Evolutionary conservation across 2,888 invertebrate species (phyloP), one percentile per base, ranked within the genome.

Genomic region (Toxonevra muliebris): DNA sequence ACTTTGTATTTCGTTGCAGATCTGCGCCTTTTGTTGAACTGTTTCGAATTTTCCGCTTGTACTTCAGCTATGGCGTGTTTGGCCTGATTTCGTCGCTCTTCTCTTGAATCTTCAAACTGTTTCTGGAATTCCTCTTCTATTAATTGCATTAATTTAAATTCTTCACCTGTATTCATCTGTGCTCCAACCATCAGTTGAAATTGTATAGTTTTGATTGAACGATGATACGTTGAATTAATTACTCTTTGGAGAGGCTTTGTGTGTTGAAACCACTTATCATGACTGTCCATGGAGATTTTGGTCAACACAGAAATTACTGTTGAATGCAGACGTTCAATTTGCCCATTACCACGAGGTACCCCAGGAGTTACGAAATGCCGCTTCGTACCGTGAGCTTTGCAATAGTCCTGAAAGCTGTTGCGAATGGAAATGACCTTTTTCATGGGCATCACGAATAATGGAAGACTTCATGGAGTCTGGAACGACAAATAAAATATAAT

Each of bases 171-270:
- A 54, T 40, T 17, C 62, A 62, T 62, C 15, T 52, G 13, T 42
- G 42, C 42, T 17, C 62, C 62, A 15, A 62, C 13, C 43, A 54
- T n/a, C 42, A 62, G 19, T 10, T 62, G 20, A 53, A 62, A 62
- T 15, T 20, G 17, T n/a, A 42, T 59, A 3, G 42, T 13, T 42
- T n/a, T 59, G 42, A 17, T 30, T 2, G 30, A 41, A n/a, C 17
- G 42, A 7, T 43, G n/a, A n/a, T n/a, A 54, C 2, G 54, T 19
- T 19, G 54, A 17, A 19, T 54, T 54, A 2, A 57, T 57, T 4
- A 57, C 15, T 57, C 30, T 57, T 40, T 57, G 30, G 30, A 30
- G 30, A 2, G 30, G 30, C 30, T 30, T 4, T 30, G 7, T 30
- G 7, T 30, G 2, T 7, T 30, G 30, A 41, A 57, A 57, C 41